Evolutionary conservation across 2,113 vertebrate genomes (phyloP).

Genomic region (Macquaria ambigua): DNA sequence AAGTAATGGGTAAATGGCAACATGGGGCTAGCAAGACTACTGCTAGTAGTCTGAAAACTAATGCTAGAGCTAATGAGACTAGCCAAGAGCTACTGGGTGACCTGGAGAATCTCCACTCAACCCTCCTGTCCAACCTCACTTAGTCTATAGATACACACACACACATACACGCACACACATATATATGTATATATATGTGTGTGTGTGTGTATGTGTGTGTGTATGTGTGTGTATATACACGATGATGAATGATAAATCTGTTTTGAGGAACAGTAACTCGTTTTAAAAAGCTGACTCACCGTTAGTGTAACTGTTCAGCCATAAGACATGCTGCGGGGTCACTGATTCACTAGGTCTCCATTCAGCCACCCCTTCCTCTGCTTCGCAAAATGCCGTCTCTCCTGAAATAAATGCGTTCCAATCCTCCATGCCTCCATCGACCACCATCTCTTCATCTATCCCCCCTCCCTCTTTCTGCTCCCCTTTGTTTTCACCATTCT

Average conservation of each 20-base stretch:
- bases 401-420: constrained; percentile 68
- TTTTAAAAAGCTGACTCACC: constrained; percentile 59
- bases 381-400: neutral
- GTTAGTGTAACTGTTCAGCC: constrained; percentile 65
- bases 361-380: constrained; percentile 27
- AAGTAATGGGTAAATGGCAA: too few relatives aligned
- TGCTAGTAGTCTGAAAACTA: too few relatives aligned
- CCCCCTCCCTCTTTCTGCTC: neutral
- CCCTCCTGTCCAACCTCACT: too few relatives aligned
- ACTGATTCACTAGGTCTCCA: constrained; percentile 64
- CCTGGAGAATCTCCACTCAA: too few relatives aligned
- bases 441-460: constrained; percentile 20
- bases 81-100: too few relatives aligned
- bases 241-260: neutral
- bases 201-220: too few relatives aligned
- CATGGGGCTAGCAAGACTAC: too few relatives aligned
- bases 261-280: neutral
- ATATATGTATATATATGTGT: too few relatives aligned
- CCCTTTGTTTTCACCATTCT: neutral
- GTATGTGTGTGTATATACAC: too few relatives aligned
- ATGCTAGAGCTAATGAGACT: too few relatives aligned
- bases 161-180: too few relatives aligned
- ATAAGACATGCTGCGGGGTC: constrained; percentile 69
- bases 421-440: constrained; percentile 40
- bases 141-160: too few relatives aligned